Percentiles rank a stretch among this genome's conserved stretches.
phyloP scores from a whole-genome alignment of 2,888 invertebrate genomes.

The Pantelozetes paolii region DNA sequence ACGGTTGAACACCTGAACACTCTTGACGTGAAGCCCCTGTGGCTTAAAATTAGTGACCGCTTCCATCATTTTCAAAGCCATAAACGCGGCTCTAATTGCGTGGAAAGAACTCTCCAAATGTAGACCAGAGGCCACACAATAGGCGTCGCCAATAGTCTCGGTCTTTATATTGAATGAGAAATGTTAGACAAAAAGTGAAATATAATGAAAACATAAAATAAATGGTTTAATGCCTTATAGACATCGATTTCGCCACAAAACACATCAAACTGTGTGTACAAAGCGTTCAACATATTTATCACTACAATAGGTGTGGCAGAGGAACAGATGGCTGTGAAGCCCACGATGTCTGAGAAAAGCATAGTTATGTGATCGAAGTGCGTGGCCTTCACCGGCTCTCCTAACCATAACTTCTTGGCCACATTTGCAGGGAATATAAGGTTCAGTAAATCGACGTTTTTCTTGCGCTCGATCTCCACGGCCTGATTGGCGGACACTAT shows the following conservation, averaged over 20 bases:
- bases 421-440: slow-evolving; percentile 92
- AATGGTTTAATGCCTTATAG: slow-evolving; percentile 68
- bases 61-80: slow-evolving; percentile 89
- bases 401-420: slow-evolving; percentile 86
- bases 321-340: slow-evolving; percentile 91
- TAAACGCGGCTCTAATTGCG: slow-evolving; percentile 92
- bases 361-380: slow-evolving; percentile 90
- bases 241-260: slow-evolving; percentile 89
- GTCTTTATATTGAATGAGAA: slow-evolving; percentile 60
- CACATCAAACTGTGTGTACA: slow-evolving; percentile 88
- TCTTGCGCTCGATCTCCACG: slow-evolving; percentile 85
- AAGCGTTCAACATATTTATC: slow-evolving; percentile 84
- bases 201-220: not conserved
- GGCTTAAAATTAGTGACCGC: slow-evolving; percentile 59
- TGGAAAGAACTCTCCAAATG: slow-evolving; percentile 80
- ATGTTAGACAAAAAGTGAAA: not conserved
- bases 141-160: slow-evolving; percentile 93
- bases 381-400: slow-evolving; percentile 84
- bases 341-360: slow-evolving; percentile 93
- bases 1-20: slow-evolving; percentile 30
- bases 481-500: slow-evolving; percentile 89
- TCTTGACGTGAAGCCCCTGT: slow-evolving; percentile 38
- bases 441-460: slow-evolving; percentile 87
- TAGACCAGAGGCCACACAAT: slow-evolving; percentile 88
- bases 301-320: slow-evolving; percentile 93